phyloP scores from a whole-genome alignment of 1,140 invertebrate species.

The Phymastichus coffea region DNA sequence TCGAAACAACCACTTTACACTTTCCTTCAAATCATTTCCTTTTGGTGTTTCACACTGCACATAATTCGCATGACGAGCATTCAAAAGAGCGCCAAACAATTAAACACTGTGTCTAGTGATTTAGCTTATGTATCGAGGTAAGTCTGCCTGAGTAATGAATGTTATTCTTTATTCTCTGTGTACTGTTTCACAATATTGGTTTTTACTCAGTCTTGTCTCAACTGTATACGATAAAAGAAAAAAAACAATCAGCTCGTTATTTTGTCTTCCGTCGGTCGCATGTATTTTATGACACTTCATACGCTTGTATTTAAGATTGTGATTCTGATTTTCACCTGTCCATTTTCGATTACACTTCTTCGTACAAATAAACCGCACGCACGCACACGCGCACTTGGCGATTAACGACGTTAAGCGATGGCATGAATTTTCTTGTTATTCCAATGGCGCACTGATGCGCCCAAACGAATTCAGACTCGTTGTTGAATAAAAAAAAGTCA shows the following conservation, averaged over 20 bases:
- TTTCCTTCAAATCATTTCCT: too few species aligned
- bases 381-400: too few species aligned
- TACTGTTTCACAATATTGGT: not conserved
- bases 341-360: not conserved
- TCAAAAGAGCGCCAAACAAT: too few species aligned
- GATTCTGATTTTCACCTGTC: conserved; percentile 15
- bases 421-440: not conserved
- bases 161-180: not conserved
- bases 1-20: too few species aligned
- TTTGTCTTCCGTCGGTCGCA: conserved; percentile 14
- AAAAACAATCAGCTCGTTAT: not conserved
- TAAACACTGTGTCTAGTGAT: too few species aligned
- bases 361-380: not conserved
- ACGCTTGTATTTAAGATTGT: conserved; percentile 1
- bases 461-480: not conserved
- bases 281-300: too few species aligned
- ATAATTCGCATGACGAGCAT: conserved; percentile 13
- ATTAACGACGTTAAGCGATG: not conserved
- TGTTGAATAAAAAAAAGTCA: not conserved
- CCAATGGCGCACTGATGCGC: not conserved
- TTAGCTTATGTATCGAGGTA: conserved; percentile 18
- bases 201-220: conserved; percentile 12
- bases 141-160: conserved; percentile 17
- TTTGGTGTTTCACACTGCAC: too few species aligned
- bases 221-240: conserved; percentile 12